Conservation (phyloP, 2,797 vertebrate species). For the Amblyopsis hoosieri region DNA sequence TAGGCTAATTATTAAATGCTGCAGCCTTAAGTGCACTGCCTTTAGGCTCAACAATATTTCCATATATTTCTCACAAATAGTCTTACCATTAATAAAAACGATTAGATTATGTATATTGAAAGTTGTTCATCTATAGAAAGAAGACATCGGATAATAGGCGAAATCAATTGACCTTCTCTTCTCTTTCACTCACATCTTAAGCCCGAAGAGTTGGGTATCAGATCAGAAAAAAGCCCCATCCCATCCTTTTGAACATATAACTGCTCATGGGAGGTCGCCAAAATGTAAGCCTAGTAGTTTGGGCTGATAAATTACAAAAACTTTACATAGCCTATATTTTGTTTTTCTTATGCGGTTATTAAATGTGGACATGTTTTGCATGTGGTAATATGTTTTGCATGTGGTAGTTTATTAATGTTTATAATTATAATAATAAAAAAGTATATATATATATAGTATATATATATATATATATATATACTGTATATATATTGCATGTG, state of each 20-base stretch:
- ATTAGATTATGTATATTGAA: conserved; percentile 96
- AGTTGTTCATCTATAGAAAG: conserved; percentile 94
- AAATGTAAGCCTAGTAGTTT: conserved; percentile 2
- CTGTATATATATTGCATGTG: too few species aligned
- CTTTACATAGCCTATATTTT: conserved; percentile 13
- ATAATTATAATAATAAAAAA: too few species aligned
- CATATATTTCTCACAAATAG: conserved; percentile 80
- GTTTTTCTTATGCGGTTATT: not conserved
- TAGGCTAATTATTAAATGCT: conserved; percentile 45
- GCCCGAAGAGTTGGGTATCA: conserved; percentile 90
- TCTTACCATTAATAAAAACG: conserved; percentile 89
- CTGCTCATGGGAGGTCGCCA: conserved; percentile 59
- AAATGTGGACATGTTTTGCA: not conserved
- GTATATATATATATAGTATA: too few species aligned
- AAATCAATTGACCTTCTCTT: conserved; percentile 95
- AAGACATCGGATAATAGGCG: conserved; percentile 93
- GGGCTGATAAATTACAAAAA: conserved; percentile 26
- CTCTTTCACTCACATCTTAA: conserved; percentile 95
- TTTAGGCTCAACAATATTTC: conserved; percentile 64
- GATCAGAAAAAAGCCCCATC: conserved; percentile 85
- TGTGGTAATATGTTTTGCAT: not conserved
- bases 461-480: too few species aligned
- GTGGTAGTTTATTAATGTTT: too few species aligned
- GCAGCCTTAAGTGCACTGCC: conserved; percentile 45
- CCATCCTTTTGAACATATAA: conserved; percentile 84